These are phyloP conservation scores for Pimpla rufipes DNA, from an alignment of 2,888 invertebrate species.

Conservation along the genomic window DNA sequence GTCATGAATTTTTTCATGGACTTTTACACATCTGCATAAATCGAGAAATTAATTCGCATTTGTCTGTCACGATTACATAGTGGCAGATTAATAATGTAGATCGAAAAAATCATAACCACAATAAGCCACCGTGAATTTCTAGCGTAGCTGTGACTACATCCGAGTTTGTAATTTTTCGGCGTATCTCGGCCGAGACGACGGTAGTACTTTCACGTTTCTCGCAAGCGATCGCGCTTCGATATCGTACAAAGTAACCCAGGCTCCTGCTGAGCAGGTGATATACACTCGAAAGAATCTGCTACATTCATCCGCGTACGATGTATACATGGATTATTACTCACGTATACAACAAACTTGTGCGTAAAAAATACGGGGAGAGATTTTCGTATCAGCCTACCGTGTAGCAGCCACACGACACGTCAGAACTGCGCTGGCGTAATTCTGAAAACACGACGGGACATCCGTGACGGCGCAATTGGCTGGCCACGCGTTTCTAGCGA, in stretches of 20 bases:
- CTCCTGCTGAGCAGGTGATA: slow-evolving; percentile 22
- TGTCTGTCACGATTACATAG: neutral
- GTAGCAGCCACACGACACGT: neutral
- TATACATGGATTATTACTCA: neutral
- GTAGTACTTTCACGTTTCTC: slow-evolving; percentile 38
- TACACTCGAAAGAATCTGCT: neutral
- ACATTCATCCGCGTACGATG: neutral
- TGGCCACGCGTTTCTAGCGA: neutral
- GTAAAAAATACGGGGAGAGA: neutral
- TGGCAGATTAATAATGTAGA: neutral
- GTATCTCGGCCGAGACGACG: slow-evolving; percentile 28
- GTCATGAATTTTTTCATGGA: too few species aligned
- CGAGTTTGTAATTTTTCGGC: slow-evolving; percentile 17
- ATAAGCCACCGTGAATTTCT: slow-evolving; percentile 19
- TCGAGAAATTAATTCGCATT: slow-evolving; percentile 24
- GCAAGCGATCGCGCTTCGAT: slow-evolving; percentile 22
- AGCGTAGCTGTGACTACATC: neutral
- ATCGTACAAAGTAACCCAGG: neutral
- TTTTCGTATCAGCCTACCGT: neutral
- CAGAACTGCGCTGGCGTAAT: neutral
- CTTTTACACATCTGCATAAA: neutral
- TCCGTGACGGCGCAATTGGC: slow-evolving; percentile 7
- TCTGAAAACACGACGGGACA: slow-evolving; percentile 7
- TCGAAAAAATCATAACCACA: neutral
- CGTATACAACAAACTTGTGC: neutral